Evolutionary conservation across 1,140 invertebrate genomes (phyloP).

Genomic region (Thaumatotibia leucotreta): DNA sequence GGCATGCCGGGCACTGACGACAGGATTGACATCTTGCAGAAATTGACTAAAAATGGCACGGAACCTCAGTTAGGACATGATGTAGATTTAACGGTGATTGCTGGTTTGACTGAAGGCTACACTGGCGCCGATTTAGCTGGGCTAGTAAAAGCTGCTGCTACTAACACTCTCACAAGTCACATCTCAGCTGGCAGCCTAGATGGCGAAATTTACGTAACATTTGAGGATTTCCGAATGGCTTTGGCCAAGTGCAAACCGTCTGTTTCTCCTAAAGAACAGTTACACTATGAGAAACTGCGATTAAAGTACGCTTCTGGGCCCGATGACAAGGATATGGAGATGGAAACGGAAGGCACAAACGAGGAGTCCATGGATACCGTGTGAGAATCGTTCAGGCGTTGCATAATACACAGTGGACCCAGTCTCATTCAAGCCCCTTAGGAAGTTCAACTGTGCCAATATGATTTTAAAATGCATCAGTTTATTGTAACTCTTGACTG

Average conservation of each 20-base stretch:
- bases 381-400: constrained; percentile 42
- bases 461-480: not conserved
- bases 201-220: constrained; percentile 64
- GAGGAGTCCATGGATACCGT: constrained; percentile 74
- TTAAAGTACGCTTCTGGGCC: constrained; percentile 73
- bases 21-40: constrained; percentile 91
- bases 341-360: constrained; percentile 67
- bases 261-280: constrained; percentile 83
- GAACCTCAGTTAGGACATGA: constrained; percentile 85
- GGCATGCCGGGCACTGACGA: constrained; percentile 90
- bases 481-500: not conserved
- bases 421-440: not conserved
- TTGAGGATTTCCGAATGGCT: constrained; percentile 78
- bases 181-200: constrained; percentile 60
- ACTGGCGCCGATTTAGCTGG: constrained; percentile 96
- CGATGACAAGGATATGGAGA: constrained; percentile 72
- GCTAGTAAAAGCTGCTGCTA: constrained; percentile 84
- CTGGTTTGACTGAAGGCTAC: constrained; percentile 84
- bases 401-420: constrained; percentile 32
- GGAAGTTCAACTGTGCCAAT: not conserved
- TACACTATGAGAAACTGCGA: constrained; percentile 79
- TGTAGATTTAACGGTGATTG: constrained; percentile 86
- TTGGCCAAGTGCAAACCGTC: constrained; percentile 88
- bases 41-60: constrained; percentile 93
- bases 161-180: constrained; percentile 82